These are phyloP conservation scores for Oreochromis mossambicus DNA, from an alignment of 2,797 vertebrate genomes.

Conservation along the genomic window DNA sequence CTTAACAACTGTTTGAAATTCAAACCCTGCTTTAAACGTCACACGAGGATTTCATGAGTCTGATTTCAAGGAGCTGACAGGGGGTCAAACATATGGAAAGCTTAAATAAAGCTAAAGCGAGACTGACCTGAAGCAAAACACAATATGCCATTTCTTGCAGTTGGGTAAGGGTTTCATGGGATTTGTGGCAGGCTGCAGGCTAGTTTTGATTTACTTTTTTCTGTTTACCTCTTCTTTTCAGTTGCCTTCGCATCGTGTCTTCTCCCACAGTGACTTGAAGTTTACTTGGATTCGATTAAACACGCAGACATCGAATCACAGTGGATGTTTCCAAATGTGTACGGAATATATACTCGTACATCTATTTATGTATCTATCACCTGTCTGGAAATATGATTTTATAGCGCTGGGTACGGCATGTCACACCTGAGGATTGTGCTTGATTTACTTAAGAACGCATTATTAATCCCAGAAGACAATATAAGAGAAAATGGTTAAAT, in stretches of 20 bases:
- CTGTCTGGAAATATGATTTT: neutral
- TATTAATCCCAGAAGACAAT: constrained; percentile 11
- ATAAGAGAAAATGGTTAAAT: constrained; percentile 30
- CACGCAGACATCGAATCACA: neutral
- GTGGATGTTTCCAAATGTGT: neutral
- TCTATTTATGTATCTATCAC: neutral
- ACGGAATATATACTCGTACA: neutral
- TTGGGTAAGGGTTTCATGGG: constrained; percentile 2
- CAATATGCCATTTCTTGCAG: neutral
- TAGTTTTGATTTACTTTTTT: constrained; percentile 43
- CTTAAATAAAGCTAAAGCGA: constrained; percentile 25
- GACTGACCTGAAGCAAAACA: constrained; percentile 22
- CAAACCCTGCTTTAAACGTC: neutral
- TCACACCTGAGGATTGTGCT: constrained; percentile 1
- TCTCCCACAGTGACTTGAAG: constrained; percentile 4
- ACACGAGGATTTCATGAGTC: neutral
- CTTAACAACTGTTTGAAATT: neutral
- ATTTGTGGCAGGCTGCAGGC: constrained; percentile 32
- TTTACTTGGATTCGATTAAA: constrained; percentile 7
- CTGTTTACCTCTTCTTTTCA: constrained; percentile 38
- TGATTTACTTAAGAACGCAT: constrained; percentile 1
- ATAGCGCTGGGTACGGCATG: neutral
- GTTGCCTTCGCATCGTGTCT: constrained; percentile 24
- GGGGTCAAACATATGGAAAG: constrained; percentile 11
- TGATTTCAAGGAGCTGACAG: neutral